phyloP scores from a whole-genome alignment of 2,797 vertebrate species.

The Nannoperca obscura region DNA sequence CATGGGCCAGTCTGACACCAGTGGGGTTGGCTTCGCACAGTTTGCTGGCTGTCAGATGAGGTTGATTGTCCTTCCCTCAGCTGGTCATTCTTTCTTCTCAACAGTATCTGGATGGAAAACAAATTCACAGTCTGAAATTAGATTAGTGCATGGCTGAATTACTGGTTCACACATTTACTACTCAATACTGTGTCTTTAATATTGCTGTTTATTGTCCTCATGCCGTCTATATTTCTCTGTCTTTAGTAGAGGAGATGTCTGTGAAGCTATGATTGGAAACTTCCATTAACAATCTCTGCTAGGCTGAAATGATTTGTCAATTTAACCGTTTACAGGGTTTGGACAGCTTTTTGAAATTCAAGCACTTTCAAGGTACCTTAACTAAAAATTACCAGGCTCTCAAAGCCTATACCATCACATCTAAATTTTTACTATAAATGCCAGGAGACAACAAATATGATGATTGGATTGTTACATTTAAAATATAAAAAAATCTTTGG shows the following conservation, averaged over 20 bases:
- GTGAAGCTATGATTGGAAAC: neutral
- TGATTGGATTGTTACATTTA: no score
- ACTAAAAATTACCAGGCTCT: no score
- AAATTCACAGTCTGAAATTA: conserved; percentile 25
- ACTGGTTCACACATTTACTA: neutral
- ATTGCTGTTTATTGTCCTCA: neutral
- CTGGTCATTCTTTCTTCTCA: conserved; percentile 79
- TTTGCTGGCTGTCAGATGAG: conserved; percentile 88
- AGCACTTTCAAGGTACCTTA: no score
- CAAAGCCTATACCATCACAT: no score
- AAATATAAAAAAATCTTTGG: no score
- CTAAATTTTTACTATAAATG: no score
- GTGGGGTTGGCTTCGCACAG: conserved; percentile 85
- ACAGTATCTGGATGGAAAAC: conserved; percentile 65
- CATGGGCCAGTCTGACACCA: conserved; percentile 73
- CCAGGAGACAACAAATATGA: no score
- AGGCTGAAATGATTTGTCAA: neutral
- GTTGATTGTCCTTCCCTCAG: conserved; percentile 84
- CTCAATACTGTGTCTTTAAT: neutral
- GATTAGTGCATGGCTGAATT: neutral
- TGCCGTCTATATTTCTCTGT: neutral
- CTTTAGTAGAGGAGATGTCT: neutral
- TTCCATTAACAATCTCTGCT: conserved; percentile 1
- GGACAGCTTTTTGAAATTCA: no score
- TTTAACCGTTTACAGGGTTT: no score